Evolutionary conservation across 2,797 vertebrate genomes (phyloP).

Genomic region (Darevskia nairensis): DNA sequence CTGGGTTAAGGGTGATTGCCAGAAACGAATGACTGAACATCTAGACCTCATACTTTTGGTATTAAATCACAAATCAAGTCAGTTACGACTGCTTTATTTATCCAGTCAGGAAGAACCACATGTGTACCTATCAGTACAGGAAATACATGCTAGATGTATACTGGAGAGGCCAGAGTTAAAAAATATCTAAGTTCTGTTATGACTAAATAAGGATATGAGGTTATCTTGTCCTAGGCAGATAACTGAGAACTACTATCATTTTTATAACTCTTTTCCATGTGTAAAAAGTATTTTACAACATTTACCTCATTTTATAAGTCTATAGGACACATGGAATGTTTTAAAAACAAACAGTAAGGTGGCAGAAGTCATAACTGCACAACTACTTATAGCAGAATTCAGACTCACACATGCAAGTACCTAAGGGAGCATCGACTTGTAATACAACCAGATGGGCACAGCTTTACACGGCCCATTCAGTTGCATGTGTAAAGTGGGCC

Average conservation of each 20-base stretch:
- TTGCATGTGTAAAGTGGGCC: neutral
- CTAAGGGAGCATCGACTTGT: neutral
- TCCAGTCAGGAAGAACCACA: neutral
- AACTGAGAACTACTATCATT: neutral
- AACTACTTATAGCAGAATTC: neutral
- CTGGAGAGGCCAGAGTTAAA: neutral
- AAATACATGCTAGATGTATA: neutral
- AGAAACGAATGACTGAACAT: constrained; percentile 12
- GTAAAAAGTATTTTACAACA: neutral
- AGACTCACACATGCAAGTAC: neutral
- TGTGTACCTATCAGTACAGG: neutral
- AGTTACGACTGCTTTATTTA: neutral
- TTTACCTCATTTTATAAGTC: neutral
- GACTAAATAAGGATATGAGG: neutral
- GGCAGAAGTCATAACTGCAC: neutral
- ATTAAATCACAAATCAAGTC: neutral
- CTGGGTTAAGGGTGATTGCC: constrained; percentile 76
- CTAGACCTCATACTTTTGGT: neutral
- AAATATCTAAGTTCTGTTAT: neutral
- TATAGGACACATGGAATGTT: neutral
- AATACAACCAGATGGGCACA: neutral
- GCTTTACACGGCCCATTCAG: neutral
- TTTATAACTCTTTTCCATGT: neutral
- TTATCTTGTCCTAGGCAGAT: neutral
- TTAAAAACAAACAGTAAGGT: neutral